Percentiles rank a stretch among this genome's conserved stretches.
These are phyloP conservation scores for Hassar affinis DNA, from an alignment of 2,113 vertebrate genomes.

Conservation along the genomic window DNA sequence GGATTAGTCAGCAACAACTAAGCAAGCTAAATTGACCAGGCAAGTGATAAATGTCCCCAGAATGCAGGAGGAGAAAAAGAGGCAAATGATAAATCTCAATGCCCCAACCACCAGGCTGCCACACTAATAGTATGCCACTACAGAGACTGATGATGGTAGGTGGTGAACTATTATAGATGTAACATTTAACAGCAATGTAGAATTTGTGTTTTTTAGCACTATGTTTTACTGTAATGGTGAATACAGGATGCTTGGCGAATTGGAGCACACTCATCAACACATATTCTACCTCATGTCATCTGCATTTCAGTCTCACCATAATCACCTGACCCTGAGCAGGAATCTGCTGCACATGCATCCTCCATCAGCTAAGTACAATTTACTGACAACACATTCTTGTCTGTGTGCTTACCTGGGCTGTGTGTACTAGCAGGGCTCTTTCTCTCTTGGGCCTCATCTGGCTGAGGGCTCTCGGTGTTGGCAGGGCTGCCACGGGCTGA, in stretches of 20 bases:
- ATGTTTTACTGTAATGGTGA: neutral
- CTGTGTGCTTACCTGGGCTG: conserved; percentile 58
- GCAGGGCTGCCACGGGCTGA: conserved; percentile 64
- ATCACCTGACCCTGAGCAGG: neutral
- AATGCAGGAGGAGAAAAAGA: neutral
- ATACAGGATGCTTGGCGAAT: neutral
- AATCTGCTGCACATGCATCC: neutral
- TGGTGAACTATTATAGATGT: neutral
- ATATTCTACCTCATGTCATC: neutral
- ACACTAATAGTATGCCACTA: neutral
- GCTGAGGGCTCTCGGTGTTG: conserved; percentile 60
- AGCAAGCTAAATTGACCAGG: neutral
- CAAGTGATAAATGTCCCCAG: neutral
- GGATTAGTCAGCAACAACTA: neutral
- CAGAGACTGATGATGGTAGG: neutral
- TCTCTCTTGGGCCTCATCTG: conserved; percentile 29
- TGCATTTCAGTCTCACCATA: neutral
- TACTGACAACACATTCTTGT: neutral
- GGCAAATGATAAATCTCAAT: neutral
- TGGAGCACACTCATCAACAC: neutral
- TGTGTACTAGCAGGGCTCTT: conserved; percentile 55
- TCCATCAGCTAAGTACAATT: neutral
- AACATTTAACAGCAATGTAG: neutral
- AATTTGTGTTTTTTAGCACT: neutral
- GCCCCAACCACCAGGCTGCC: neutral